These are phyloP conservation scores for Thermophis baileyi DNA, from an alignment of 2,113 vertebrate species.

Conservation along the genomic window DNA sequence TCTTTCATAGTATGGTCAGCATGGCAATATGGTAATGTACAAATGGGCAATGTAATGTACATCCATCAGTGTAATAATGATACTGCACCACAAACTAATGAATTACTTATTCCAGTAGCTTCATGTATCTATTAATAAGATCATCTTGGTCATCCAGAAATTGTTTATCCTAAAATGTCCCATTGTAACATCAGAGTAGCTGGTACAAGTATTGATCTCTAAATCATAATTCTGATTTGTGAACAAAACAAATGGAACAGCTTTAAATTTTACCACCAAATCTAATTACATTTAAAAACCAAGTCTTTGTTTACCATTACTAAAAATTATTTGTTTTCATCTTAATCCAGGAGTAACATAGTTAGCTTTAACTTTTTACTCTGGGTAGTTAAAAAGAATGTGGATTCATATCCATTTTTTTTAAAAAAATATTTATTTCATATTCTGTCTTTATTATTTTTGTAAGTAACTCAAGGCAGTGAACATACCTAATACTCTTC, in stretches of 20 bases:
- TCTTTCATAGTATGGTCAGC: background rate
- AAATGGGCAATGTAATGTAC: background rate
- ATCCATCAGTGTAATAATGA: background rate
- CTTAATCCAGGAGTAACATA: background rate
- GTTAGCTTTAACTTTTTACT: background rate
- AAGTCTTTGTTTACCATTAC: background rate
- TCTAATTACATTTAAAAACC: background rate
- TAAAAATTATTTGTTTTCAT: background rate
- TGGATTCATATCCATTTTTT: background rate
- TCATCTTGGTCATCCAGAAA: constrained; percentile 3
- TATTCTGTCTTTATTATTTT: no score
- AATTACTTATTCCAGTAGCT: background rate
- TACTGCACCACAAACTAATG: background rate
- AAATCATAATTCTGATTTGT: background rate
- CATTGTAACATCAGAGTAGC: background rate
- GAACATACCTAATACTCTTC: no score
- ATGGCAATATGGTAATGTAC: background rate
- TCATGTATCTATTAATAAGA: background rate
- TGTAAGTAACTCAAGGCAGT: no score
- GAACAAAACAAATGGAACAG: background rate
- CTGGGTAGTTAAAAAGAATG: background rate
- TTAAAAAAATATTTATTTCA: no score
- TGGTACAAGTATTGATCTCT: background rate
- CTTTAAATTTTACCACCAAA: background rate
- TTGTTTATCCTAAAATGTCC: background rate